Base-by-base conservation (phyloP, 2,888 invertebrate species). In the Tenodera sinensis region DNA sequence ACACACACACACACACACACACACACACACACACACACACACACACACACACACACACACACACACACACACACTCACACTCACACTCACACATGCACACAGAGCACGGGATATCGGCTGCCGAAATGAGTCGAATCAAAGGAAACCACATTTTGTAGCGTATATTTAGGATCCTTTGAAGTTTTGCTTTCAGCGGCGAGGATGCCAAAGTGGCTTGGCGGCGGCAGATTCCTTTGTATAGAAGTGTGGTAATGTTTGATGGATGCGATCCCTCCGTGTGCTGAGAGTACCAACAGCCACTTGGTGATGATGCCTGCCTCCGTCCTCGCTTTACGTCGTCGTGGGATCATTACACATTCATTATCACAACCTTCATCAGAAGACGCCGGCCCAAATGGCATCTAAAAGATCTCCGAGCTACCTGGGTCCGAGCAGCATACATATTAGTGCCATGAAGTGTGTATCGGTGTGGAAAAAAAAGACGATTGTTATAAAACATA, bases 81-180 rank as follows among this genome's bases (percentile, higher is more conserved):
- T 1, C 42, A 42, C 0, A 42, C 42, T 12, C 42, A 12, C 42
- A 42, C 12, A 42, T 12, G 1, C 12, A 42, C 42, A 25, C 54
- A 71, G 2, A 25, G 87, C 28, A 8, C 82, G 34, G n/a, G 82
- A 82, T 87, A 83, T 83, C 87, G 81, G 86, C 82, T n/a, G 34
- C 87, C 8, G 87, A 87, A 87, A 87, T 87, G 87, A 87, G 87
- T 81, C 34, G 87, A 87, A 87, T 87, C 87, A 87, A 87, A 87
- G 87, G 87, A 87, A 87, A 87, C 87, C 87, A 87, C 87, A 87
- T 30, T 34, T 71, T 83, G 15, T 83, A 34, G 87, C 83, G 87
- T 87, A 87, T 87, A 87, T 87, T 87, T 87, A 87, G 87, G 87
- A 82, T 82, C n/a, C 87, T 87, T 87, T 87, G 87, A 87, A 87